Conservation (phyloP, 1,140 invertebrate genomes). For the Drosophila arawakana region DNA sequence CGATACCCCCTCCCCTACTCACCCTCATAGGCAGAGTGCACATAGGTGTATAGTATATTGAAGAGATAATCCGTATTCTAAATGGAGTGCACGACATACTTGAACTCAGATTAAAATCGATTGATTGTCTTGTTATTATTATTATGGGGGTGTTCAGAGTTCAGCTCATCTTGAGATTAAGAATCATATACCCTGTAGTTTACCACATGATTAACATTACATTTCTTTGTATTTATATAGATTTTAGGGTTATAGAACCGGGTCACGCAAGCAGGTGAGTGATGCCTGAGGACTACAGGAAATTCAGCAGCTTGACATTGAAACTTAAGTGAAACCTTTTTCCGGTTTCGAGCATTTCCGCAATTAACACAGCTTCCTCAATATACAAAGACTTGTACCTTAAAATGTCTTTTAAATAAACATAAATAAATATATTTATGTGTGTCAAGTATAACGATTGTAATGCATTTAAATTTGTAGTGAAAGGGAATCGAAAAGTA, state of each 20-base stretch:
- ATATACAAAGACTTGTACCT: background rate
- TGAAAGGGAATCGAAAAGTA: background rate
- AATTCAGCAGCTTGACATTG: constrained; percentile 23
- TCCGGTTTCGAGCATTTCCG: constrained; percentile 7
- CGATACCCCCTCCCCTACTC: background rate
- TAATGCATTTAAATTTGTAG: background rate
- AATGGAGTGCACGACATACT: constrained; percentile 45
- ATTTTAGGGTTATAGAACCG: constrained; percentile 9
- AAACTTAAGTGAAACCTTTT: constrained; percentile 19
- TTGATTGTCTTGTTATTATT: constrained; percentile 46
- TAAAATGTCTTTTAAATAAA: background rate
- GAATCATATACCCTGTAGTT: background rate
- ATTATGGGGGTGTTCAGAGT: constrained; percentile 42
- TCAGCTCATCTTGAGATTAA: constrained; percentile 29
- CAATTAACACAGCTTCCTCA: background rate
- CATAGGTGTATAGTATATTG: constrained; percentile 2
- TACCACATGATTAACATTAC: constrained; percentile 6
- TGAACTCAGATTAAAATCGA: constrained; percentile 54
- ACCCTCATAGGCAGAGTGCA: background rate
- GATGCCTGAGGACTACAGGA: constrained; percentile 2
- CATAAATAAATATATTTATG: constrained; percentile 2
- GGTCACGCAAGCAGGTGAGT: constrained; percentile 11
- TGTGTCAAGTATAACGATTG: too few relatives aligned
- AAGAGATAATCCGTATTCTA: constrained; percentile 44
- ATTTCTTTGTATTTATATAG: background rate